A percentile compares a stretch with the other conserved stretches of the same genome.
These are phyloP conservation scores for Serripes groenlandicus DNA, from an alignment of 2,888 invertebrate genomes.

Conservation along the genomic window DNA sequence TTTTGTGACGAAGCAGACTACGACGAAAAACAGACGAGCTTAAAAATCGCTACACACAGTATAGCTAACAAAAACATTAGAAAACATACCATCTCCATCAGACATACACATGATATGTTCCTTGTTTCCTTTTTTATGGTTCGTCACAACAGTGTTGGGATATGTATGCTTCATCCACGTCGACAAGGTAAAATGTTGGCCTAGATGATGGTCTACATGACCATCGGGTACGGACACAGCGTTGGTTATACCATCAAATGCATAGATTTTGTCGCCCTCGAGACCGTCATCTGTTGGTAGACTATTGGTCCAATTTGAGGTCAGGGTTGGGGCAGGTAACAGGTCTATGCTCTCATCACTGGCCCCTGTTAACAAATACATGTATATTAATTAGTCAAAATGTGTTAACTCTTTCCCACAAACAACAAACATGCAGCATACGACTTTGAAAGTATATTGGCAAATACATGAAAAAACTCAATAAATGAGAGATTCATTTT, in stretches of 20 bases:
- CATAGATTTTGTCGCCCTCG: conserved; percentile 96
- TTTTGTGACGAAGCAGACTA: too few relatives aligned
- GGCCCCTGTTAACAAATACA: conserved; percentile 88
- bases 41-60: too few relatives aligned
- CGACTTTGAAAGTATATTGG: too few relatives aligned
- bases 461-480: too few relatives aligned
- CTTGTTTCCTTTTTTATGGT: conserved; percentile 89
- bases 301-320: conserved; percentile 92
- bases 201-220: conserved; percentile 91
- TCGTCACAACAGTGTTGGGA: conserved; percentile 85
- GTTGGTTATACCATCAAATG: conserved; percentile 96
- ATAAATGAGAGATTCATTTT: too few relatives aligned
- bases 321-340: conserved; percentile 93
- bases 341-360: conserved; percentile 94
- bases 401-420: neutral
- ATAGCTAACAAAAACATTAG: too few relatives aligned
- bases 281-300: conserved; percentile 93
- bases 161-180: conserved; percentile 98
- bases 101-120: conserved; percentile 99
- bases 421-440: too few relatives aligned
- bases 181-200: conserved; percentile 94
- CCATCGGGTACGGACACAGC: conserved; percentile 89
- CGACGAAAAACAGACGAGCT: too few relatives aligned
- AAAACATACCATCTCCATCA: conserved; percentile 98
- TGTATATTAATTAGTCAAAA: too few relatives aligned